Evolutionary conservation across 2,113 vertebrate genomes (phyloP), one percentile per base, ranked within the genome.

Genomic region (Orycteropus afer): DNA sequence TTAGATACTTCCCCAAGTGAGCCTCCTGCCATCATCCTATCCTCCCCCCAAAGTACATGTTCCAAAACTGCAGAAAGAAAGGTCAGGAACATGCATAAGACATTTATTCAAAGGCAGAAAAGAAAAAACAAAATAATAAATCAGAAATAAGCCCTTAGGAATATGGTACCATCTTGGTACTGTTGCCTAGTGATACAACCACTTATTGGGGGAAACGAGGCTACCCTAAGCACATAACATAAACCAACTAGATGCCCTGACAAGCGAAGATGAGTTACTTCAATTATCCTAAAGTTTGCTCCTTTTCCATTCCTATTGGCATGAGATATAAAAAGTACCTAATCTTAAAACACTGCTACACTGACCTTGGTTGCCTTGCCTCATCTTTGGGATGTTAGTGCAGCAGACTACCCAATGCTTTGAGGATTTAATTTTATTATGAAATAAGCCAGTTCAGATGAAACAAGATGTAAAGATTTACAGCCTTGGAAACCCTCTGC

Each of bases 21-120:
- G 22, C 22, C 29, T 65, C 20, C 4, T 77, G 29, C 7, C 37
- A 87, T 61, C 27, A 83, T 20, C 34, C 55, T n/a, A 83, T 20
- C 34, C 55, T n/a, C 34, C 34, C 22, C 74, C 12, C 85, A 76
- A 90, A 92, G 76, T 20, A 88, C 78, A 47, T 78, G 82, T 78
- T 32, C 42, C 23, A 55, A 86, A 97, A 93, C 55, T 78, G 88
- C 2, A 78, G 29, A 27, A 12, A 93, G 79, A 88, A 95, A 92
- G n/a, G 27, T 22, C 73, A 7, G 42, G n/a, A 2, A 80, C 7
- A 94, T n/a, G 15, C 4, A 32, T 42, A 49, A 45, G 22, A 84
- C 23, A 87, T 83, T 77, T 81, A 84, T 34, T 80, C 59, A 81
- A 93, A 95, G 25, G 4, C 32, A 90, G 15, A 32, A 18, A 78